Conservation (phyloP, 2,888 invertebrate species). For the Ferrisia virgata region DNA sequence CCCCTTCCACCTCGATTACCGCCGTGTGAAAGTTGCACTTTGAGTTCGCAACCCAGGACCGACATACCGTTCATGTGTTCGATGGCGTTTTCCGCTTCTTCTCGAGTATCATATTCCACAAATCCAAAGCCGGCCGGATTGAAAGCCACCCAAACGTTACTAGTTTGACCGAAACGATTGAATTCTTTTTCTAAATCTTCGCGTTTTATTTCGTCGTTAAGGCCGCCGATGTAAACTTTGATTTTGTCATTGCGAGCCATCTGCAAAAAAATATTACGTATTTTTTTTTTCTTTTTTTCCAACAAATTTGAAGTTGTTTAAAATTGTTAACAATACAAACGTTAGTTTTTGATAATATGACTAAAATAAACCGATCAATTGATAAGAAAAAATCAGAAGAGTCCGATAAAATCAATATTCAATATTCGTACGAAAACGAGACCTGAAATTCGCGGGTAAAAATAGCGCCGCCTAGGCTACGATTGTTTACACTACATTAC, state of each 20-base stretch:
- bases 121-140: slow-evolving; percentile 93
- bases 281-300: too few relatives aligned
- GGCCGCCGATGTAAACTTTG: slow-evolving; percentile 81
- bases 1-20: slow-evolving; percentile 67
- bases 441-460: not conserved
- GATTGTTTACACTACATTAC: not conserved
- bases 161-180: slow-evolving; percentile 86
- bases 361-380: too few relatives aligned
- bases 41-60: slow-evolving; percentile 79
- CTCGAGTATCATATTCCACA: slow-evolving; percentile 84
- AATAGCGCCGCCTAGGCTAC: not conserved
- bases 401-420: not conserved
- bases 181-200: slow-evolving; percentile 88
- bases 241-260: slow-evolving; percentile 30
- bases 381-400: too few relatives aligned
- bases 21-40: slow-evolving; percentile 83
- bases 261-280: slow-evolving; percentile 10
- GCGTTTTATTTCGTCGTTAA: slow-evolving; percentile 83
- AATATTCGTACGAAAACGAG: not conserved
- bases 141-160: slow-evolving; percentile 89
- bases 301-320: too few relatives aligned
- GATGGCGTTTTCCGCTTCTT: slow-evolving; percentile 86
- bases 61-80: slow-evolving; percentile 83
- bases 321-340: too few relatives aligned
- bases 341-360: not conserved